Evolutionary conservation across 2,888 invertebrate genomes (phyloP), one percentile per base, ranked within the genome.

Genomic region (Dendrolimus houi): DNA sequence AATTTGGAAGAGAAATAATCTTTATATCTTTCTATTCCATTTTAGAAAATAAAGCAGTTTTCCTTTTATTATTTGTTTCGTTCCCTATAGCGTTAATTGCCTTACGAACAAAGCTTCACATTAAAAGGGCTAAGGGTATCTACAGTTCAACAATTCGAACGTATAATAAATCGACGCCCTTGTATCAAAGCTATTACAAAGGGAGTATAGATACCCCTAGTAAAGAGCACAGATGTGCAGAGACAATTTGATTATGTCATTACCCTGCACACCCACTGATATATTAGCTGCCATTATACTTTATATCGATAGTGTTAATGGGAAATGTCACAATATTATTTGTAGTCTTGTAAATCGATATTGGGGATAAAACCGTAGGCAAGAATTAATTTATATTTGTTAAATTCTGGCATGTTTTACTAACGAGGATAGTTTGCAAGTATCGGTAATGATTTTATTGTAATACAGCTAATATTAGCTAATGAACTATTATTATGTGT

Each of bases 111-210:
- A 47, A 47, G 47, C 9, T 47, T 9, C 9, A 47, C 12, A 47
- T 47, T 47, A 47, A 3, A 47, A 47, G 29, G 29, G 47, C 47
- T 10, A 62, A 70, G 70, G 65, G 75, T 79, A 81, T 83, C 75
- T 79, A 74, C 74, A 75, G 74, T 70, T 76, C 71, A 70, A 72
- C 72, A 82, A 87, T 85, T 82, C 83, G 77, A 84, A 81, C 79
- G 79, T 75, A 79, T 77, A 80, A 87, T 88, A 87, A 86, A 87
- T 88, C 85, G 87, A 82, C 72, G 70, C 74, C 65, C 63, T 64
- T 70, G 69, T 79, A 79, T 80, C 75, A 70, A 73, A 63, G 68
- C 78, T 77, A 85, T 86, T 86, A 85, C 75, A 76, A 76, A 62
- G 82, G 75, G 79, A 54, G 74, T 29, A 29, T 29, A 60, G 62